A percentile compares a stretch with the other conserved stretches of the same genome.
phyloP scores from a whole-genome alignment of 2,797 vertebrate species.

The Hephaestus fuliginosus region DNA sequence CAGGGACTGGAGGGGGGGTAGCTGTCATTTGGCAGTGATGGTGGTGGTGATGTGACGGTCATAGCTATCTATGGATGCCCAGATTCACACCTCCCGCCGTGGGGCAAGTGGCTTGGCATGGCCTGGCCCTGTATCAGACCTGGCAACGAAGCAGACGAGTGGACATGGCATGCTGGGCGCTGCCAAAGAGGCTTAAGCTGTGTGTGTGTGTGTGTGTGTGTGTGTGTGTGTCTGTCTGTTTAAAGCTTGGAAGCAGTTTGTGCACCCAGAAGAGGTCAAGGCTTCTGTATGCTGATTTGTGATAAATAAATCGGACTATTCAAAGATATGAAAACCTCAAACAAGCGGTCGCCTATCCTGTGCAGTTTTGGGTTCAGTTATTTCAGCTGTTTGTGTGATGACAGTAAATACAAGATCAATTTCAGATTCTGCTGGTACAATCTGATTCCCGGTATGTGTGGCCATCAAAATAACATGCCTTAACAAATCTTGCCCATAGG shows the following conservation, averaged over 20 bases:
- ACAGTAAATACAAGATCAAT: neutral
- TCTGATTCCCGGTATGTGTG: neutral
- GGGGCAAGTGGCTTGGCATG: slow-evolving; percentile 63
- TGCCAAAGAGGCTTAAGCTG: slow-evolving; percentile 68
- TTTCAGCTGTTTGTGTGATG: slow-evolving; percentile 2
- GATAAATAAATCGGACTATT: slow-evolving; percentile 40
- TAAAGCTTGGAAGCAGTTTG: slow-evolving; percentile 31
- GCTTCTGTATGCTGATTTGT: slow-evolving; percentile 14
- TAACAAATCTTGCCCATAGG: slow-evolving; percentile 21
- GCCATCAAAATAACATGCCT: slow-evolving; percentile 25
- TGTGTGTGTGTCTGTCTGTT: slow-evolving; percentile 33
- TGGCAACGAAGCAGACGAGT: slow-evolving; percentile 41
- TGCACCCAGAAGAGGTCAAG: slow-evolving; percentile 34
- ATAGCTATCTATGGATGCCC: slow-evolving; percentile 60
- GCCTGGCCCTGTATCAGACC: slow-evolving; percentile 40
- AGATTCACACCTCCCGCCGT: slow-evolving; percentile 51
- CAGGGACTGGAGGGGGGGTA: slow-evolving; percentile 1
- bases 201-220: slow-evolving; percentile 10
- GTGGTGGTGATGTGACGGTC: slow-evolving; percentile 53
- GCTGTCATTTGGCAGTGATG: slow-evolving; percentile 69
- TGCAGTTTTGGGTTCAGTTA: neutral
- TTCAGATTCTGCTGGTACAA: slow-evolving; percentile 21
- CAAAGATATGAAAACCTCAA: slow-evolving; percentile 39
- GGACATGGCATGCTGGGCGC: slow-evolving; percentile 46
- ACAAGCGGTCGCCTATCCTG: slow-evolving; percentile 14